Percentiles rank a stretch among this genome's conserved stretches.
Conservation (phyloP, 2,888 invertebrate species). For the Rhingia rostrata region DNA sequence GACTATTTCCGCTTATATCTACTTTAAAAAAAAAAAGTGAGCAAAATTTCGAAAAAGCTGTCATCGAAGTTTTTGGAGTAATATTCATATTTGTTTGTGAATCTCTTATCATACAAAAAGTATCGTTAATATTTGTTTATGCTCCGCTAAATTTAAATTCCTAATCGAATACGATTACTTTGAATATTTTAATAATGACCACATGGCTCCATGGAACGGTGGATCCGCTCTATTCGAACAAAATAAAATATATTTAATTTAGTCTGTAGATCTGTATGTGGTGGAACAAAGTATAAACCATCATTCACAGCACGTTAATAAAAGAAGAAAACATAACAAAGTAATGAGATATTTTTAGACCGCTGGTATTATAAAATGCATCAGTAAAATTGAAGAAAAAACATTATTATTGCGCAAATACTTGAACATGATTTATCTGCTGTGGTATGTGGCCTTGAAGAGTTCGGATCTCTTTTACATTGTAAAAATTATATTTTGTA, state of each 20-base stretch:
- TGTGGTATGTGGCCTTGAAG: no score
- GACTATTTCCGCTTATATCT: no score
- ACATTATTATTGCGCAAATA: no score
- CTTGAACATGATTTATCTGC: no score
- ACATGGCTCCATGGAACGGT: conserved; percentile 5
- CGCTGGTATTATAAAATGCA: no score
- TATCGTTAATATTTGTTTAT: conserved; percentile 25
- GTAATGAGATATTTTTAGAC: no score
- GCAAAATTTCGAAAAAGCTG: no score
- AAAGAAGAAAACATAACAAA: conserved; percentile 47
- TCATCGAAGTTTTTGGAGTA: not conserved
- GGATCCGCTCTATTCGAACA: not conserved
- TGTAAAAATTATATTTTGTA: no score
- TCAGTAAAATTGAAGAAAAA: no score
- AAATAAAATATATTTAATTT: not conserved
- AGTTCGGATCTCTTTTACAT: no score
- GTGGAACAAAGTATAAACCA: not conserved
- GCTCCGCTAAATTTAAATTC: conserved; percentile 22
- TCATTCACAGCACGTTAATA: not conserved
- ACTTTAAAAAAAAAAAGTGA: no score
- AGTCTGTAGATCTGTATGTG: not conserved
- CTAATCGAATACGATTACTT: conserved; percentile 7
- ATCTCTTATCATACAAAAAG: not conserved
- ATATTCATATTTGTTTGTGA: not conserved
- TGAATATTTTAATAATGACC: conserved; percentile 1